Percentiles rank a stretch among this genome's conserved stretches.
These are phyloP conservation scores for Gorsachius goisagi DNA, from an alignment of 2,113 vertebrate species.

Conservation along the genomic window DNA sequence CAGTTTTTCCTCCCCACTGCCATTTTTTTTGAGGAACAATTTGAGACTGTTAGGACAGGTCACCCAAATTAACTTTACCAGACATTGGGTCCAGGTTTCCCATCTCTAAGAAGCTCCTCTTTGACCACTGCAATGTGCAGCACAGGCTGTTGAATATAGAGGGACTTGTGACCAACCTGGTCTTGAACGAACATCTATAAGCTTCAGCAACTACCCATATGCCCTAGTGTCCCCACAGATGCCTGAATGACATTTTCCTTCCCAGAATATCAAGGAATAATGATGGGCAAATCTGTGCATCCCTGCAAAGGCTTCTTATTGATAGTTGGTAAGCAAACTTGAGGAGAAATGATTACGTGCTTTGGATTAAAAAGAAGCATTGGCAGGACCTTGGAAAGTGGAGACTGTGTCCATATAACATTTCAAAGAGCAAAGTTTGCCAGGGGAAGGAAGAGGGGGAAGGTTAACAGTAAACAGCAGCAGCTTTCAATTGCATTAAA, in stretches of 20 bases:
- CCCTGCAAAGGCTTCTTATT: background rate
- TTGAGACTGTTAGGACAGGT: background rate
- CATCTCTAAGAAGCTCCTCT: background rate
- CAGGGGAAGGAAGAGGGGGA: background rate
- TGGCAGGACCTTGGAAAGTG: background rate
- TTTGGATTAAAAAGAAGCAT: background rate
- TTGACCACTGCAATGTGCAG: background rate
- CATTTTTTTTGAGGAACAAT: background rate
- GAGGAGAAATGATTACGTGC: background rate
- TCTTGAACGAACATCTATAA: background rate
- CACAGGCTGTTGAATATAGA: background rate
- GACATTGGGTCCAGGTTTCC: background rate
- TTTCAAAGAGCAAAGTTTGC: background rate
- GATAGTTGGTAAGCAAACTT: background rate
- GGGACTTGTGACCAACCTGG: background rate
- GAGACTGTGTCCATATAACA: background rate
- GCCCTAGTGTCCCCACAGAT: background rate
- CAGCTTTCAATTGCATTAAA: background rate
- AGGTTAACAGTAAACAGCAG: background rate
- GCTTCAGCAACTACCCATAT: background rate
- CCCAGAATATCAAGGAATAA: background rate
- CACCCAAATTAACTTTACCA: background rate
- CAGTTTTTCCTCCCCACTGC: background rate
- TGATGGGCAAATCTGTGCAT: background rate
- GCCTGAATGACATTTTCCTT: background rate